A percentile compares a stretch with the other conserved stretches of the same genome.
phyloP scores from a whole-genome alignment of 2,113 vertebrate species.

The Pandion haliaetus region DNA sequence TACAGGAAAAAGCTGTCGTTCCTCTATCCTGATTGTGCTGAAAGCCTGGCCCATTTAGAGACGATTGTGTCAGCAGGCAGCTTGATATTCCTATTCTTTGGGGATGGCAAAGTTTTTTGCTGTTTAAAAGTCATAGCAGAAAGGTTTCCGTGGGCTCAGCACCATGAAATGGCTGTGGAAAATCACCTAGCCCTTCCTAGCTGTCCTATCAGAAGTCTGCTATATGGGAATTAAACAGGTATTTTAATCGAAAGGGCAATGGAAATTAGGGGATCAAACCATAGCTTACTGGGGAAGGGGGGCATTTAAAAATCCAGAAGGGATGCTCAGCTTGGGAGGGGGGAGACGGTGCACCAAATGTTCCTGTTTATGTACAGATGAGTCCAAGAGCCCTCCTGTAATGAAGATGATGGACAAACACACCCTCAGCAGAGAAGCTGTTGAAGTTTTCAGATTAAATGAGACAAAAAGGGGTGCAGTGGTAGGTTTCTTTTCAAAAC shows the following conservation, averaged over 20 bases:
- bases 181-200: not conserved
- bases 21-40: not conserved
- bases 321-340: not conserved
- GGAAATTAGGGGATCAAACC: not conserved
- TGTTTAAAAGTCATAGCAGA: not conserved
- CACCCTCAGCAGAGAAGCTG: not conserved
- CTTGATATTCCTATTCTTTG: not conserved
- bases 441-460: not conserved
- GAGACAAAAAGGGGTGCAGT: not conserved
- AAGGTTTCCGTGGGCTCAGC: not conserved
- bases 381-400: not conserved
- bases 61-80: not conserved
- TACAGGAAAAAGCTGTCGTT: not conserved
- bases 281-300: not conserved
- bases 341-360: accelerated
- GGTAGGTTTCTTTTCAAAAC: not conserved
- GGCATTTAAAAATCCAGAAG: not conserved
- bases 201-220: no score
- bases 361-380: not conserved
- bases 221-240: accelerated
- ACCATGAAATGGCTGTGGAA: accelerated
- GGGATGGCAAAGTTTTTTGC: not conserved
- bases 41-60: not conserved
- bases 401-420: not conserved
- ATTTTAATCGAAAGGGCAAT: not conserved